Evolutionary conservation across 2,113 vertebrate species (phyloP), one percentile per base, ranked within the genome.

Genomic region (Cryptoleucopteryx plumbea): DNA sequence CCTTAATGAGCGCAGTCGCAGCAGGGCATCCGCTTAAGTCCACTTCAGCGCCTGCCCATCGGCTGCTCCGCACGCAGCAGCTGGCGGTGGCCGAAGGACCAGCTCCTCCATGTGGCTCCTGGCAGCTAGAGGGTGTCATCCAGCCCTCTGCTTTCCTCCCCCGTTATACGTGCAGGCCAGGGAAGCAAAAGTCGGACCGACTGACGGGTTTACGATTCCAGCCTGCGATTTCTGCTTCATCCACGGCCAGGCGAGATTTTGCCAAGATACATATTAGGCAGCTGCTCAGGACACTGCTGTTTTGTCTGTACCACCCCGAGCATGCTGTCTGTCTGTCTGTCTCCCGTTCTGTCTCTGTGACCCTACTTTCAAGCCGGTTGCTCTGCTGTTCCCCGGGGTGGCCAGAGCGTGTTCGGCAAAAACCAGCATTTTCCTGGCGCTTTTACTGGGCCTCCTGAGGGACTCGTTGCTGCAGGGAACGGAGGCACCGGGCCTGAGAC

Each of bases 231-330:
- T 82, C 74, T 94, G 74, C 91, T 93, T 91, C 84, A 85, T 94
- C 73, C 66, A 12, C 40, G 70, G 77, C 66, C 94, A 88, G 93
- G 36, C 0, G 1, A 73, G 93, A 22, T 72, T 87, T 70, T 93
- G 91, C 94, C 93, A 93, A 95, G 73, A 43, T 77, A 94, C 58
- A 82, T 82, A 82, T 38, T 50, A 72, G 83, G 81, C 94, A 95
- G 95, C 88, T 95, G 95, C 86, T 82, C 36, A 36, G 89, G 91
- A 95, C 73, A 53, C 89, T 94, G 81, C 18, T 93, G 86, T 84
- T 92, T 82, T 93, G 91, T 94, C 70, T 94, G 58, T 50, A 85
- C n/a, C 91, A 91, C 73, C 58, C 70, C 1, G 1, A 95, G 66
- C 84, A 88, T 70, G 73, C 89, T 70, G 83, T 3, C 50, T 84